Conservation (phyloP, 1,140 invertebrate genomes). For the Psilanteris sp. region DNA sequence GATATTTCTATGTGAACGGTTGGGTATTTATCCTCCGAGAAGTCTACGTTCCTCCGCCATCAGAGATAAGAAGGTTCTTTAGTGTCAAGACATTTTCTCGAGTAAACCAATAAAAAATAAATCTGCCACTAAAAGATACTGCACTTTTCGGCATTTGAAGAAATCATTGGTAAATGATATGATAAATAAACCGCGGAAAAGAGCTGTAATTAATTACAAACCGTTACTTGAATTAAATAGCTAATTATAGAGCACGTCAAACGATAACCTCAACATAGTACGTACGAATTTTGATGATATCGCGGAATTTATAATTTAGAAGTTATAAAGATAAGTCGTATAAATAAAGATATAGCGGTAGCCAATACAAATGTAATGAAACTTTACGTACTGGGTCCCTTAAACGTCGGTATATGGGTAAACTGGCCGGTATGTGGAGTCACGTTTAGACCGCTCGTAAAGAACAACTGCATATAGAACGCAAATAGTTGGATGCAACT, state of each 20-base stretch:
- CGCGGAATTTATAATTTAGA: slow-evolving; percentile 21
- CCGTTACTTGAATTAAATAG: slow-evolving; percentile 3
- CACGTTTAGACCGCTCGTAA: slow-evolving; percentile 37
- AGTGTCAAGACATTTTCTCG: slow-evolving; percentile 20
- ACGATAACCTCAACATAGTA: neutral
- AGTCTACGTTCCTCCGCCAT: slow-evolving; percentile 10
- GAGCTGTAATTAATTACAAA: slow-evolving; percentile 4
- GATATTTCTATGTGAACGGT: slow-evolving; percentile 27
- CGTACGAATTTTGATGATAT: slow-evolving; percentile 9
- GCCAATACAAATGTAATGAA: slow-evolving; percentile 43
- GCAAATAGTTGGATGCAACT: slow-evolving; percentile 26
- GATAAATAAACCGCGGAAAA: neutral
- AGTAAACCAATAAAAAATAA: slow-evolving; percentile 33
- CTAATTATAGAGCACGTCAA: slow-evolving; percentile 19
- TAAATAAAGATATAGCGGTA: slow-evolving; percentile 32
- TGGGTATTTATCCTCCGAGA: slow-evolving; percentile 34
- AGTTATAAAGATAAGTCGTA: slow-evolving; percentile 27
- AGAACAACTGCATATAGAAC: slow-evolving; percentile 22
- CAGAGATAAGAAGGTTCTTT: slow-evolving; percentile 46
- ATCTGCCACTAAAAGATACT: slow-evolving; percentile 2
- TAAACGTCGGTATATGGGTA: slow-evolving; percentile 31
- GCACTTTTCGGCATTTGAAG: neutral
- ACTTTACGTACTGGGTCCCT: slow-evolving; percentile 29
- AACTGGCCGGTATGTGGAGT: slow-evolving; percentile 20
- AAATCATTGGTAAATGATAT: slow-evolving; percentile 4